Evolutionary conservation across 1,140 invertebrate species (phyloP), one percentile per base, ranked within the genome.

Genomic region (Danaus melanippus): DNA sequence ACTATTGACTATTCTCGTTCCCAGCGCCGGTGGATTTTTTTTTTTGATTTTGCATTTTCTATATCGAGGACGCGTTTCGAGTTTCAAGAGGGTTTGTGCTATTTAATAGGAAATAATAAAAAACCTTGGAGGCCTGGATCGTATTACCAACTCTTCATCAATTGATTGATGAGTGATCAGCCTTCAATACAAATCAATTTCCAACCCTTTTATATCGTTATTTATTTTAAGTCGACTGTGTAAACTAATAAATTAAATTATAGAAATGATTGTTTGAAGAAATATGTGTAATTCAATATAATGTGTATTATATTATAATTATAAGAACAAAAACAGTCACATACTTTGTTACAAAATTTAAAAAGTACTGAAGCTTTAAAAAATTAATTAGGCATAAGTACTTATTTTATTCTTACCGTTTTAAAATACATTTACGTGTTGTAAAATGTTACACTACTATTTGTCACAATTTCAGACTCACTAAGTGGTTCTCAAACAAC

Each of bases 1-100:
- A 77, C 78, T 85, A 85, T 85, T 80, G 82, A 85, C 82, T 83
- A 83, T 83, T 83, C 74, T 67, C 66, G 79, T 82, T 82, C 78
- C 70, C 74, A 75, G 61, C 52, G 58, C 46, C 62, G 52, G 63
- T 62, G 61, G 59, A 55, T 53, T 60, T 66, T 70, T 82, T 73
- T 74, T 79, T 79, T 78, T 78, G 67, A 76, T 76, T 81, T 77
- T 76, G 71, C 73, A 69, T 80, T 72, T 75, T 78, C 74, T 75
- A 73, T 74, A 67, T 56, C 58, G 63, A 69, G 76, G 67, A 73
- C 66, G 66, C 56, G 72, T 77, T 67, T 84, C 74, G 60, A 51
- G 61, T 84, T 84, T 72, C 80, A 76, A 77, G 56, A 64, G 74
- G 71, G 69, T 67, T 71, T 68, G 55, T 60, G 62, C 71, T 68